Percentiles rank a stretch among this genome's conserved stretches.
phyloP scores from a whole-genome alignment of 2,888 invertebrate species.

The Morinoia aosen region DNA sequence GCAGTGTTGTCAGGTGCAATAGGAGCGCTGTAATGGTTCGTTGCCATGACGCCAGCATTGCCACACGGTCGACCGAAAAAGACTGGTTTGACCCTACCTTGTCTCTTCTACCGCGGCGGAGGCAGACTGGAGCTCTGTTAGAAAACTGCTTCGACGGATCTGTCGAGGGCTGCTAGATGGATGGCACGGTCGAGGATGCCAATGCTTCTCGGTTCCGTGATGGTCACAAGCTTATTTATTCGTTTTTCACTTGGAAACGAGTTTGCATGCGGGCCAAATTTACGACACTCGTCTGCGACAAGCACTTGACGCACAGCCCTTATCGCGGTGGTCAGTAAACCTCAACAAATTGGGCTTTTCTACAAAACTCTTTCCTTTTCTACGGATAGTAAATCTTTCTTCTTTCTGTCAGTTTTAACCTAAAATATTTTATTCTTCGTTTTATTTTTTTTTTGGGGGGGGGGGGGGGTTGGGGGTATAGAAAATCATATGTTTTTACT shows the following conservation, averaged over 20 bases:
- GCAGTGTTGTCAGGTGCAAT: too few relatives aligned
- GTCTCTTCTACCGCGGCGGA: not conserved
- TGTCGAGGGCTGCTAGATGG: not conserved
- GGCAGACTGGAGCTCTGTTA: not conserved
- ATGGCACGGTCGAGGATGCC: not conserved
- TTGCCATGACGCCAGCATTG: not conserved
- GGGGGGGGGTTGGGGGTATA: too few relatives aligned
- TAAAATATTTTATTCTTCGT: not conserved
- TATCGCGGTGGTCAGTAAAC: not conserved
- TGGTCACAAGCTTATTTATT: not conserved
- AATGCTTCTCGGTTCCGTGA: not conserved
- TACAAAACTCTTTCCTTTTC: not conserved
- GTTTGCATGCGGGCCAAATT: conserved; percentile 5
- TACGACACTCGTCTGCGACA: not conserved
- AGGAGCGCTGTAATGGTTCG: too few relatives aligned
- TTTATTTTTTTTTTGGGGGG: not conserved
- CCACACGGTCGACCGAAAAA: too few relatives aligned
- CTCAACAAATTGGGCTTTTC: not conserved
- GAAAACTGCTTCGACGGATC: conserved; percentile 37
- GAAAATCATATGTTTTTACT: too few relatives aligned
- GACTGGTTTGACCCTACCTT: too few relatives aligned
- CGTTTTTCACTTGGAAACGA: not conserved
- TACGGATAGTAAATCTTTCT: not conserved
- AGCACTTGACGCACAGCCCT: not conserved
- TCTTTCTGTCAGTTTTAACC: not conserved